phyloP scores from a whole-genome alignment of 1,140 invertebrate species.

The Muscidifurax raptorellus region DNA sequence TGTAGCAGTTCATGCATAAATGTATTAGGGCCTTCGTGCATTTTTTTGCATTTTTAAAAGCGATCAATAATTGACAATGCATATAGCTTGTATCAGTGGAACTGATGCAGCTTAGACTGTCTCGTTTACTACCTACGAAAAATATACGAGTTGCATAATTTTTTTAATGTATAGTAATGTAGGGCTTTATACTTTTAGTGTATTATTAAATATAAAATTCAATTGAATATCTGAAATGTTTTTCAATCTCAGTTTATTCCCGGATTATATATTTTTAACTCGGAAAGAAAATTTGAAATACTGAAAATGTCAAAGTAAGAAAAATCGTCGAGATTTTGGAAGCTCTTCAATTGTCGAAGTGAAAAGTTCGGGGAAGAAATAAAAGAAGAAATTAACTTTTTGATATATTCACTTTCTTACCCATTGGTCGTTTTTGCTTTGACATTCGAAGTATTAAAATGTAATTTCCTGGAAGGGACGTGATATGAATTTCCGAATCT shows the following conservation, averaged over 20 bases:
- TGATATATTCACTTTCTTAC: neutral
- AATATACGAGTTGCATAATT: neutral
- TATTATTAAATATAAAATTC: neutral
- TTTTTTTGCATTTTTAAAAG: constrained; percentile 20
- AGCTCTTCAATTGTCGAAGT: neutral
- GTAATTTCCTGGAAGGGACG: neutral
- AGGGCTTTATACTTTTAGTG: neutral
- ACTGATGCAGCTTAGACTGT: neutral
- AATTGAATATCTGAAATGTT: too few relatives aligned
- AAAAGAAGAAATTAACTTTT: neutral
- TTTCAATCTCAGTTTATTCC: too few relatives aligned
- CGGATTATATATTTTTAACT: neutral
- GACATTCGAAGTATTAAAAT: neutral
- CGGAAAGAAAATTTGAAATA: neutral
- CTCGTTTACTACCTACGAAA: neutral
- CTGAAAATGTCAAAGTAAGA: neutral
- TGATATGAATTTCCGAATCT: neutral
- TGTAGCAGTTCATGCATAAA: constrained; percentile 3
- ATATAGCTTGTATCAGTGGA: too few relatives aligned
- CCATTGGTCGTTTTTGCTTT: neutral
- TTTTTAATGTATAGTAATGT: too few relatives aligned
- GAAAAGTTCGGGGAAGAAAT: neutral
- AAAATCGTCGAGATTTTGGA: neutral
- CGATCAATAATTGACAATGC: neutral
- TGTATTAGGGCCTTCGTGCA: constrained; percentile 12